These are phyloP conservation scores for Epicampocera succincta DNA, from an alignment of 2,888 invertebrate species.

Conservation along the genomic window DNA sequence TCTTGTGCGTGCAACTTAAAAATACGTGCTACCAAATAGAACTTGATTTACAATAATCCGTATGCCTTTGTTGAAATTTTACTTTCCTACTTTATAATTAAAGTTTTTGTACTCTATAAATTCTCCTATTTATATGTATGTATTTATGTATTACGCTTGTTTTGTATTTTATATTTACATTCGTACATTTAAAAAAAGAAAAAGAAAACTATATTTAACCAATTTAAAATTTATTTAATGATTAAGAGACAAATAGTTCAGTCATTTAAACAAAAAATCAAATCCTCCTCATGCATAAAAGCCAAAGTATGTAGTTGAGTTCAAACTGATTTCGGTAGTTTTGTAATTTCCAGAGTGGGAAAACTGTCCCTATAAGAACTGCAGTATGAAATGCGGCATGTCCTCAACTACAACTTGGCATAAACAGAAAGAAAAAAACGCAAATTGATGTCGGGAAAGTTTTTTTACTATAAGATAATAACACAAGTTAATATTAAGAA, in stretches of 20 bases:
- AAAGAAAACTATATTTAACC: constrained; percentile 28
- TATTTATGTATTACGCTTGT: constrained; percentile 61
- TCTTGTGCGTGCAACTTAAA: constrained; percentile 10
- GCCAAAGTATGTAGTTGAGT: constrained; percentile 24
- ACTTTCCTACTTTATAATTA: constrained; percentile 22
- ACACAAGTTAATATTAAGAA: too few species aligned
- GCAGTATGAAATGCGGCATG: too few species aligned
- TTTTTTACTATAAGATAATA: too few species aligned
- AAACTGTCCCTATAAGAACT: too few species aligned
- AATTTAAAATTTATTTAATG: constrained; percentile 40
- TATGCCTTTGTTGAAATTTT: constrained; percentile 58
- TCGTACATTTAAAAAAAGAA: background rate
- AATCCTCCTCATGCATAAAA: constrained; percentile 36
- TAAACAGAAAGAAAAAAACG: too few species aligned
- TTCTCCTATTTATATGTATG: constrained; percentile 36
- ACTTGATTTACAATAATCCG: constrained; percentile 66
- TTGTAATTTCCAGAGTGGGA: too few species aligned
- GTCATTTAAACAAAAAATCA: constrained; percentile 37
- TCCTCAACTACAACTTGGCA: too few species aligned
- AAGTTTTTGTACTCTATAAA: constrained; percentile 45
- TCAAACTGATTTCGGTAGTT: too few species aligned
- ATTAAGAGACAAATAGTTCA: constrained; percentile 16
- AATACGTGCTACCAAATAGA: constrained; percentile 40
- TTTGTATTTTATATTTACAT: constrained; percentile 34
- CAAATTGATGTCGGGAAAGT: too few species aligned